phyloP scores from a whole-genome alignment of 2,888 invertebrate genomes.

The Thecocarcelia acutangulata region DNA sequence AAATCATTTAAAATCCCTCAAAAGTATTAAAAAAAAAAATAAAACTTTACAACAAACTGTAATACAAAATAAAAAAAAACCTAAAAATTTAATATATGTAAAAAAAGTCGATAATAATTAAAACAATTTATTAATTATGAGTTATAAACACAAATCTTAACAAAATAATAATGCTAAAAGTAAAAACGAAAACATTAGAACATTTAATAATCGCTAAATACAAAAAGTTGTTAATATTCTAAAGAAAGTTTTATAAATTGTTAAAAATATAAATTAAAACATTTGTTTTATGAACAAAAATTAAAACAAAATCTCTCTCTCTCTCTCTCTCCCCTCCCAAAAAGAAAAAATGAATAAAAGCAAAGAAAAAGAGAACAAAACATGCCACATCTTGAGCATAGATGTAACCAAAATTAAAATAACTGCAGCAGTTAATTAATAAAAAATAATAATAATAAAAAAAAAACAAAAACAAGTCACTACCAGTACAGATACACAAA shows the following conservation, averaged over 20 bases:
- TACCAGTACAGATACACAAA: slow-evolving; percentile 57
- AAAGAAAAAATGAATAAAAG: slow-evolving; percentile 24
- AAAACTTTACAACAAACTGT: slow-evolving; percentile 51
- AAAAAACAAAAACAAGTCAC: slow-evolving; percentile 69
- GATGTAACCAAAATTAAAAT: slow-evolving; percentile 38
- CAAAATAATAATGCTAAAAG: slow-evolving; percentile 58
- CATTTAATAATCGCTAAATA: slow-evolving; percentile 68
- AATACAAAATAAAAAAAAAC: slow-evolving; percentile 40
- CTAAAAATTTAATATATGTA: slow-evolving; percentile 60
- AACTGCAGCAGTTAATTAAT: slow-evolving; percentile 59
- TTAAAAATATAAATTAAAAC: slow-evolving; percentile 75
- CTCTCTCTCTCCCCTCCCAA: slow-evolving; percentile 22
- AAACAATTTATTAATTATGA: slow-evolving; percentile 54
- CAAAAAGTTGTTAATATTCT: slow-evolving; percentile 78
- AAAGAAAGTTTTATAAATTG: slow-evolving; percentile 79
- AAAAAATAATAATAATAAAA: slow-evolving; percentile 39
- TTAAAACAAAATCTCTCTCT: slow-evolving; percentile 33
- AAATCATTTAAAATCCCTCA: slow-evolving; percentile 62
- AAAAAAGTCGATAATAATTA: slow-evolving; percentile 60
- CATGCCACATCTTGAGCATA: slow-evolving; percentile 49
- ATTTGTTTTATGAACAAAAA: slow-evolving; percentile 59
- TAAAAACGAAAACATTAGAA: slow-evolving; percentile 53
- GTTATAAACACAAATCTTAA: slow-evolving; percentile 55
- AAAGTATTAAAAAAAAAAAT: slow-evolving; percentile 59
- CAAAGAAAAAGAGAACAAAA: slow-evolving; percentile 23